Base-by-base conservation (phyloP, 2,797 vertebrate genomes). In the Natrix natrix region DNA sequence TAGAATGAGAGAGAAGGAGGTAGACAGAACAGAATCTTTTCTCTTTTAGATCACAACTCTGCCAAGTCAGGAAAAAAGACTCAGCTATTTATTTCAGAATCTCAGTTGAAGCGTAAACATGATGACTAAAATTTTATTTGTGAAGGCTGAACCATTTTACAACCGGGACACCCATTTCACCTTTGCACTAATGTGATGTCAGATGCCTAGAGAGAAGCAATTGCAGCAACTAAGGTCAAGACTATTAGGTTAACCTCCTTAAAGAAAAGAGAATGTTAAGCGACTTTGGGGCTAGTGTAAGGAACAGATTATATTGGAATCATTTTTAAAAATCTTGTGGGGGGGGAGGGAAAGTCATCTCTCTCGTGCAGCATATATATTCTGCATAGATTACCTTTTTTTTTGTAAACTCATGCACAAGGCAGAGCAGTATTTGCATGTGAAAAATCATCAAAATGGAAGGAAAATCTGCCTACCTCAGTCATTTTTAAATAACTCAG, bases 401-500 rank as follows among this genome's bases (percentile, higher is more conserved):
- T 92, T 95, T 95, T 90, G 24, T 92, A 96, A 95, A 66, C 13
- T 88, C 89, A 8, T 92, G 60, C 66, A 90, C 94, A 95, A 87
- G 66, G 87, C 93, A 94, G 93, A 48, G n/a, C 95, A 95, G 94
- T 87, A 96, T 96, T 96, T 97, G 94, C 95, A 92, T 95, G 95
- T 97, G 95, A 97, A 97, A 98, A 98, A 97, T 97, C 96, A 96
- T 97, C 97, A 97, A 96, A 97, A 97, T 94, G 74, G 3, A 87
- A 92, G 96, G 88, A 96, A 97, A 97, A 97, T 97, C 91, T 97
- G 97, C 97, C 93, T 97, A 97, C 95, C 95, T 97, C 96, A 96
- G 96, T 97, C 94, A 97, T 97, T 98, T 96, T 97, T 97, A 96
- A 98, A 97, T 97, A 98, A 97, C 97, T 97, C 94, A 96, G 94